These are phyloP conservation scores for Nannospalax galili DNA, from an alignment of 2,113 vertebrate species.

Conservation along the genomic window DNA sequence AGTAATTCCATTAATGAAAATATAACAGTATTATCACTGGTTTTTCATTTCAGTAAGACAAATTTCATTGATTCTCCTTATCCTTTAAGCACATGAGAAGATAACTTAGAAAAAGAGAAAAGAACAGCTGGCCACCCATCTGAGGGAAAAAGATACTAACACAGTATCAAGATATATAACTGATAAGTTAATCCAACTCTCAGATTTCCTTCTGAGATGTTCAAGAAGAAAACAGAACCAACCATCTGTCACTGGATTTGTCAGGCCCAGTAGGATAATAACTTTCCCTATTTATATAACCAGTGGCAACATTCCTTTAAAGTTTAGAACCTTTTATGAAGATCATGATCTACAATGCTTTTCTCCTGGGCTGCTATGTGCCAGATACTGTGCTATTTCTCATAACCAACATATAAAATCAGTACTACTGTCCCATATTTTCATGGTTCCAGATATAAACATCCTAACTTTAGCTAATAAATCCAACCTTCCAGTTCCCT, in stretches of 20 bases:
- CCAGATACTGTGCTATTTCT: neutral
- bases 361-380: neutral
- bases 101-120: slow-evolving; percentile 35
- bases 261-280: too few relatives aligned
- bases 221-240: slow-evolving; percentile 41
- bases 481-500: neutral
- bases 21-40: neutral
- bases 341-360: neutral
- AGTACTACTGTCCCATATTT: neutral
- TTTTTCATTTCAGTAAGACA: slow-evolving; percentile 1
- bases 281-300: too few relatives aligned
- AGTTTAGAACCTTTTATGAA: neutral
- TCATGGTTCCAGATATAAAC: neutral
- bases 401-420: neutral
- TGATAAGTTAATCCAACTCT: neutral
- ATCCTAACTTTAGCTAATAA: neutral
- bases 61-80: neutral
- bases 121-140: neutral
- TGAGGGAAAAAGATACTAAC: slow-evolving; percentile 13
- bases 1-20: slow-evolving; percentile 36
- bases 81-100: slow-evolving; percentile 6
- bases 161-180: neutral
- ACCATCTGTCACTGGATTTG: neutral
- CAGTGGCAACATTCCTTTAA: slow-evolving; percentile 46
- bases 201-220: neutral